Evolutionary conservation across 1,140 invertebrate genomes (phyloP).

Genomic region (Ladona fulva): DNA sequence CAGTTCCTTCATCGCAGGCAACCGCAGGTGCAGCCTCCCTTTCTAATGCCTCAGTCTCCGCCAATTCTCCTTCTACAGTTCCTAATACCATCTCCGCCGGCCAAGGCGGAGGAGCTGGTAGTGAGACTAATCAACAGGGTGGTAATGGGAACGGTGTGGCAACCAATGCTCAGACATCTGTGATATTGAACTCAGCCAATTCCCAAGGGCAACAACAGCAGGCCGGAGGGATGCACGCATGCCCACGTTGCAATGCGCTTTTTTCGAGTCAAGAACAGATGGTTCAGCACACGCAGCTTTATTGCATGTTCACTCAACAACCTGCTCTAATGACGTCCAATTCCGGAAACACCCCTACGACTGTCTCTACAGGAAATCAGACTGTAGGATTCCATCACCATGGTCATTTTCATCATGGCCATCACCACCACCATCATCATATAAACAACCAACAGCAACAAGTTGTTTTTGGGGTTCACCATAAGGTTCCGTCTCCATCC

Average conservation of each 20-base stretch:
- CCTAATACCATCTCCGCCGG: slow-evolving; percentile 30
- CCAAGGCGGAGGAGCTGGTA: background rate
- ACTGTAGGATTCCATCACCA: background rate
- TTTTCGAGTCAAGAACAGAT: slow-evolving; percentile 73
- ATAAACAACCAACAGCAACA: slow-evolving; percentile 3
- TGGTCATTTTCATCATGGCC: background rate
- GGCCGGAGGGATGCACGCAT: slow-evolving; percentile 42
- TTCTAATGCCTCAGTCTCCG: slow-evolving; percentile 19
- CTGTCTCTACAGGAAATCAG: slow-evolving; percentile 11
- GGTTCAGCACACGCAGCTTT: slow-evolving; percentile 69
- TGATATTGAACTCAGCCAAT: slow-evolving; percentile 12
- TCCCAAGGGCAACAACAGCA: slow-evolving; percentile 21
- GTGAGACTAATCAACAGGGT: background rate
- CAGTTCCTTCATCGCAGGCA: slow-evolving; percentile 19
- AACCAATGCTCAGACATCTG: background rate
- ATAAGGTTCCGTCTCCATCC: slow-evolving; percentile 16
- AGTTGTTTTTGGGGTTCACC: background rate
- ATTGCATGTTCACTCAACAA: slow-evolving; percentile 64
- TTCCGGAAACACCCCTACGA: slow-evolving; percentile 14
- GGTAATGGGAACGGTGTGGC: background rate
- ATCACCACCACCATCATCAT: background rate
- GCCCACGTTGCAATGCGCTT: slow-evolving; percentile 65
- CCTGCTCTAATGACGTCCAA: slow-evolving; percentile 34
- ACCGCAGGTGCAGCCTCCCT: background rate
- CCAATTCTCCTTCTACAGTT: slow-evolving; percentile 28